Percentiles rank a stretch among this genome's conserved stretches.
phyloP scores from a whole-genome alignment of 2,888 invertebrate species.

The Latrodectus hesperus region DNA sequence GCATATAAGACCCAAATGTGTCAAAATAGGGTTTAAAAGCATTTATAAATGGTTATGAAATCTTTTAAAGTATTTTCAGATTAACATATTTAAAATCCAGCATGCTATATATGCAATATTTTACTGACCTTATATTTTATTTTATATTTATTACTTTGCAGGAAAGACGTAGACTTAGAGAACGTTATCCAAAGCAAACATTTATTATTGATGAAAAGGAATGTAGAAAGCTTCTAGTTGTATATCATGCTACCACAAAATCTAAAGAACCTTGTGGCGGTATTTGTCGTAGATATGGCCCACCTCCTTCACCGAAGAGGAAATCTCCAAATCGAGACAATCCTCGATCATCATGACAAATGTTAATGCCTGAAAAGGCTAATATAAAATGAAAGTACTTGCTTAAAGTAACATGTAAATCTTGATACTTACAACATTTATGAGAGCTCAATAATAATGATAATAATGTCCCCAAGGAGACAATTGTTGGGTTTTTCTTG shows the following conservation, averaged over 20 bases:
- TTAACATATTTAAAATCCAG: too few relatives aligned
- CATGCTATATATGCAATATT: too few relatives aligned
- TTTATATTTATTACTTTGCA: constrained; percentile 74
- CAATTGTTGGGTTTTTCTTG: too few relatives aligned
- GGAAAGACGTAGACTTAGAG: constrained; percentile 88
- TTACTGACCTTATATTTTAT: neutral
- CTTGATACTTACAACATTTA: neutral
- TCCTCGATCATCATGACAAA: constrained; percentile 65
- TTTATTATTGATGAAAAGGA: constrained; percentile 84
- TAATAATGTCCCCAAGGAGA: neutral
- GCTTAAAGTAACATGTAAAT: neutral
- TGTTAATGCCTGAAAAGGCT: constrained; percentile 39
- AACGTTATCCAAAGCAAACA: constrained; percentile 87
- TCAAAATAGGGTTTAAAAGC: neutral
- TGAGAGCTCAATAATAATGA: neutral
- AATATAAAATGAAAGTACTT: neutral
- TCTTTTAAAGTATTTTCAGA: neutral
- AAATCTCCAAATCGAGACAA: constrained; percentile 57
- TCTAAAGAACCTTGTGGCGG: constrained; percentile 55
- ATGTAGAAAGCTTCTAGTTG: constrained; percentile 85
- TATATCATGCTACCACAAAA: constrained; percentile 80
- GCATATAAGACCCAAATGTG: too few relatives aligned
- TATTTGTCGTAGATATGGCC: constrained; percentile 56
- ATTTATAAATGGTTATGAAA: neutral
- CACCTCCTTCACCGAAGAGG: constrained; percentile 64